phyloP scores from a whole-genome alignment of 2,797 vertebrate genomes.

The Rhinophrynus dorsalis region DNA sequence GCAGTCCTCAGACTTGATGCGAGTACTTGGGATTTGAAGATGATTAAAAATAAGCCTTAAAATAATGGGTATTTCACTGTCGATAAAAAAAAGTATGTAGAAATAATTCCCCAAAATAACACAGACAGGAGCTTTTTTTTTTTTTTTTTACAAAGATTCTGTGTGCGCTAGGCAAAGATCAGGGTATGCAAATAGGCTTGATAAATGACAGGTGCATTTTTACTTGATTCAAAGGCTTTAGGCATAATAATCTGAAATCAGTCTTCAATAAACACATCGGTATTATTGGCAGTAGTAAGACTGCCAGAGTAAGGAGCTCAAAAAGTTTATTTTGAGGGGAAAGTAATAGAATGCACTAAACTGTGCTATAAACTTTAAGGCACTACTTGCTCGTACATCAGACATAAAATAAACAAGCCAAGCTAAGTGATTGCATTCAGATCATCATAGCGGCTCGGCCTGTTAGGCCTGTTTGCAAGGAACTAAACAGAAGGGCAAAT shows the following conservation, averaged over 20 bases:
- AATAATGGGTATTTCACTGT: constrained; percentile 21
- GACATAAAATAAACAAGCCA: too few species aligned
- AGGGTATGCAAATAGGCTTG: constrained; percentile 55
- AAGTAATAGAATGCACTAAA: not conserved
- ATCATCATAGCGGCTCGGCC: too few species aligned
- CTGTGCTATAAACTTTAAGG: not conserved
- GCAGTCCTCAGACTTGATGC: too few species aligned
- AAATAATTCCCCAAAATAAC: too few species aligned
- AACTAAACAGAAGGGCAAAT: too few species aligned
- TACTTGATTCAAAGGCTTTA: constrained; percentile 54
- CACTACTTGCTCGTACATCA: too few species aligned
- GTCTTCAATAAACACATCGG: constrained; percentile 49
- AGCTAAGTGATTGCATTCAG: too few species aligned
- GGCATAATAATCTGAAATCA: constrained; percentile 57
- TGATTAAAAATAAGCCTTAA: too few species aligned
- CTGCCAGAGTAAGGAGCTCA: not conserved
- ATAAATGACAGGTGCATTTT: constrained; percentile 54
- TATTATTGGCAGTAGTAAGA: not conserved
- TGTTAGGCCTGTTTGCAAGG: too few species aligned
- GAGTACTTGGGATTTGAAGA: too few species aligned
- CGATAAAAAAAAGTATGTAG: too few species aligned
- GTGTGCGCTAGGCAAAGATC: constrained; percentile 52
- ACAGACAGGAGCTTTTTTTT: constrained; percentile 33
- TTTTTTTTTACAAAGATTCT: constrained; percentile 54
- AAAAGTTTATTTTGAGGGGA: not conserved